phyloP scores from a whole-genome alignment of 37 sponge, comb jelly and placozoan species.

The Geodia barretti region DNA sequence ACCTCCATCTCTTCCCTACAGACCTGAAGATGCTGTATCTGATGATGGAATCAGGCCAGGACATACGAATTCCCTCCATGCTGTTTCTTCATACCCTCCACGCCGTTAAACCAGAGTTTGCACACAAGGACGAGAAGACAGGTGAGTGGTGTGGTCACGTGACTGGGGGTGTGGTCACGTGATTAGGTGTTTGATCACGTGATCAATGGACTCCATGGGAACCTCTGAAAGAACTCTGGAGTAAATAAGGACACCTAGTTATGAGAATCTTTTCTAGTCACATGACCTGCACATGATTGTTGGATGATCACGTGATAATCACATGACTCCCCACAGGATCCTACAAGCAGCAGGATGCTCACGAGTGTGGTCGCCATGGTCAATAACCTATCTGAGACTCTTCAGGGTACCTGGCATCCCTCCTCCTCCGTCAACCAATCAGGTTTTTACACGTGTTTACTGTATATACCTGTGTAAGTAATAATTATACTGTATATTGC shows the following conservation, averaged over 20 bases:
- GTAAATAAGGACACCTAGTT: too few species aligned
- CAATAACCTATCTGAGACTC: slow-evolving; percentile 31
- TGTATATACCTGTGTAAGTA: too few species aligned
- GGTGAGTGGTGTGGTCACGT: too few species aligned
- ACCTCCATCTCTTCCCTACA: background rate
- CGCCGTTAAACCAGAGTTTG: slow-evolving; percentile 82
- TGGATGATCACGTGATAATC: too few species aligned
- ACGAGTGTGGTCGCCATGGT: slow-evolving; percentile 89
- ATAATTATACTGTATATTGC: background rate
- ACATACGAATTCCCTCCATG: slow-evolving; percentile 19
- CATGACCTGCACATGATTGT: background rate
- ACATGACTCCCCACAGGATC: slow-evolving; percentile 10
- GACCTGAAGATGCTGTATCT: slow-evolving; percentile 54
- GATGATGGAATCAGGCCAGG: slow-evolving; percentile 48
- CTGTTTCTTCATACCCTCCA: slow-evolving; percentile 79
- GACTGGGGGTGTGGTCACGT: too few species aligned
- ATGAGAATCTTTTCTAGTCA: too few species aligned
- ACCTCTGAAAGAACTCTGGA: too few species aligned
- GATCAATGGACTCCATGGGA: too few species aligned
- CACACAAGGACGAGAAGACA: slow-evolving; percentile 81
- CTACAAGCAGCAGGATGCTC: slow-evolving; percentile 97
- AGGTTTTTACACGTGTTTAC: too few species aligned
- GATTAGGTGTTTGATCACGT: too few species aligned
- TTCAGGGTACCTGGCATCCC: background rate
- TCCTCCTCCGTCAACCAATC: too few species aligned